Conservation (phyloP, 2,888 invertebrate genomes). For the Cerceris rybyensis region DNA sequence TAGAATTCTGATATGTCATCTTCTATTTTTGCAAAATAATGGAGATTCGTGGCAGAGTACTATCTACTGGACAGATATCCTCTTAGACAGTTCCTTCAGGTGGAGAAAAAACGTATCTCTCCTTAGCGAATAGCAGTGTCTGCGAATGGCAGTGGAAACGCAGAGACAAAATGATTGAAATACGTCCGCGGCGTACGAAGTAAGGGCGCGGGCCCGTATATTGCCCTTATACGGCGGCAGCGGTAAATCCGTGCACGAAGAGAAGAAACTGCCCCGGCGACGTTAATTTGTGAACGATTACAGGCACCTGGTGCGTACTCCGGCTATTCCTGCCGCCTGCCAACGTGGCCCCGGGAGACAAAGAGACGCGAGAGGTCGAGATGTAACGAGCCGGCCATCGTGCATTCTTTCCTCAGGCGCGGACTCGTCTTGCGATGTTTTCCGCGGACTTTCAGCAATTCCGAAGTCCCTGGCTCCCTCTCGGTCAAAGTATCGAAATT, state of each 20-base stretch:
- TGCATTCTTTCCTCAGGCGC: slow-evolving; percentile 72
- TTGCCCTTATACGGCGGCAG: slow-evolving; percentile 74
- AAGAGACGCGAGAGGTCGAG: slow-evolving; percentile 66
- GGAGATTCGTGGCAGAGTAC: too few relatives aligned
- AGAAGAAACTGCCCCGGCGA: slow-evolving; percentile 77
- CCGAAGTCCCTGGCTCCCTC: slow-evolving; percentile 10
- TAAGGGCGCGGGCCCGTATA: slow-evolving; percentile 61
- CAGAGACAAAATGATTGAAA: slow-evolving; percentile 73
- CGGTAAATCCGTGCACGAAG: slow-evolving; percentile 71
- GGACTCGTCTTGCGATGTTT: slow-evolving; percentile 53
- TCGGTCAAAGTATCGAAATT: too few relatives aligned
- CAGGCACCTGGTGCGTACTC: slow-evolving; percentile 76
- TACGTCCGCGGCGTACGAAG: slow-evolving; percentile 59
- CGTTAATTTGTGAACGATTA: slow-evolving; percentile 81
- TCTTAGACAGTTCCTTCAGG: slow-evolving; percentile 8
- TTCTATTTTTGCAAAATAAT: too few relatives aligned
- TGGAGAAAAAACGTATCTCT: slow-evolving; percentile 8
- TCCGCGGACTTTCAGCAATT: slow-evolving; percentile 47
- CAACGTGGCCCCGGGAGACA: slow-evolving; percentile 61
- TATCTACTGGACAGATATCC: neutral
- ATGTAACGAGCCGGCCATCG: slow-evolving; percentile 70
- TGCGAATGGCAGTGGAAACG: slow-evolving; percentile 36
- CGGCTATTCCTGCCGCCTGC: slow-evolving; percentile 38
- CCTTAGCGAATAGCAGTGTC: slow-evolving; percentile 15
- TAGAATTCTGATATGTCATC: too few relatives aligned